Conservation (phyloP, 2,888 invertebrate species). For the Endomychus coccineus region DNA sequence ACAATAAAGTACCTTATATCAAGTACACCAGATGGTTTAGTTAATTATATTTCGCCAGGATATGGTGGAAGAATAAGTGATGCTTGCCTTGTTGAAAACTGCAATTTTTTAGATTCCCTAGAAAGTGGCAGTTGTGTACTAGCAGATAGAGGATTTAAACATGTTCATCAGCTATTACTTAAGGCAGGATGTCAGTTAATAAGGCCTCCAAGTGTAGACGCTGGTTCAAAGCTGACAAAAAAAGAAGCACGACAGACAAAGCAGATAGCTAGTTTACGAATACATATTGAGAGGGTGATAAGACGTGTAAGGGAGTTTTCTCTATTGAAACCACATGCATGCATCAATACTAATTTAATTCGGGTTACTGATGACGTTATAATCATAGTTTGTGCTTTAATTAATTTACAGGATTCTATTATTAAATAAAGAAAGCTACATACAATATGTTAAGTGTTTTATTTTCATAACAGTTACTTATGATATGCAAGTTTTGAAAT, state of each 20-base stretch:
- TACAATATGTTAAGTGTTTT: too few relatives aligned
- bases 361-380: constrained; percentile 14
- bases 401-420: constrained; percentile 13
- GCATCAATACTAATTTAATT: constrained; percentile 19
- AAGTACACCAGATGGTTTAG: constrained; percentile 22
- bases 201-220: constrained; percentile 23
- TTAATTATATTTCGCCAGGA: constrained; percentile 25
- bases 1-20: constrained; percentile 16
- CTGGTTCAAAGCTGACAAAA: constrained; percentile 16
- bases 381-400: constrained; percentile 10
- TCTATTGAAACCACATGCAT: constrained; percentile 23
- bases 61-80: constrained; percentile 21
- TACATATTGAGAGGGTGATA: constrained; percentile 32
- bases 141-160: constrained; percentile 27
- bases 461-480: too few relatives aligned
- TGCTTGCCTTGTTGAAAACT: constrained; percentile 15
- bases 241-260: constrained; percentile 24
- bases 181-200: constrained; percentile 15
- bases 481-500: too few relatives aligned
- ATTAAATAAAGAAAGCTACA: constrained; percentile 10
- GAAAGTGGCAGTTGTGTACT: constrained; percentile 17
- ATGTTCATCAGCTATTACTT: constrained; percentile 18
- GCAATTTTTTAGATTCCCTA: constrained; percentile 21
- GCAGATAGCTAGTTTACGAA: constrained; percentile 27
- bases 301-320: constrained; percentile 25